phyloP scores from a whole-genome alignment of 2,888 invertebrate genomes.

The Pecten maximus region DNA sequence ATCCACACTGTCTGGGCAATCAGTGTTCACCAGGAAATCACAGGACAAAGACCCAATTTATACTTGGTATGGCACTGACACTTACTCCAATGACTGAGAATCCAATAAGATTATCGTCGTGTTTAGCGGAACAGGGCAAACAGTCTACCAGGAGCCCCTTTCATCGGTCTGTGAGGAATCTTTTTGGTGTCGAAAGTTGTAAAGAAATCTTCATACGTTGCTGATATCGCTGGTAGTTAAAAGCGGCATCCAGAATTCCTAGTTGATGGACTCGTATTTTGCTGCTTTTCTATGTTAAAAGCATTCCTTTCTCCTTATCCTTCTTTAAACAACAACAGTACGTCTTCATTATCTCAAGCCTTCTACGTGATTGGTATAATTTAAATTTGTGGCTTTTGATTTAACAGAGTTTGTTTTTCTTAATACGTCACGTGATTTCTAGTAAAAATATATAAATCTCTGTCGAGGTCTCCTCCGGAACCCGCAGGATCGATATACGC shows the following conservation, averaged over 20 bases:
- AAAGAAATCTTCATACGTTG: background rate
- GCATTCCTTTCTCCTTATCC: background rate
- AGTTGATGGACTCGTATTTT: background rate
- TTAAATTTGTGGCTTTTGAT: background rate
- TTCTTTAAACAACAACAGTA: background rate
- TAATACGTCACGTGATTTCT: conserved; percentile 28
- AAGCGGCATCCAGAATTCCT: background rate
- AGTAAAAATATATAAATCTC: background rate
- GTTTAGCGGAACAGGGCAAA: background rate
- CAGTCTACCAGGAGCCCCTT: background rate
- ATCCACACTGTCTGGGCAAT: background rate
- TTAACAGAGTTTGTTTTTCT: background rate
- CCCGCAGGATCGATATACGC: background rate
- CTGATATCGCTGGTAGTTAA: background rate
- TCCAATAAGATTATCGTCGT: background rate
- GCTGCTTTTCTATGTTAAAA: background rate
- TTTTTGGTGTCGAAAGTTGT: background rate
- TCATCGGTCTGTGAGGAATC: background rate
- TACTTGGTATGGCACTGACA: background rate
- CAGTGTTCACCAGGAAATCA: background rate
- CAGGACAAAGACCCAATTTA: conserved; percentile 15
- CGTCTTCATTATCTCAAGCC: background rate
- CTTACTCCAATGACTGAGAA: background rate
- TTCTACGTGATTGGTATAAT: background rate
- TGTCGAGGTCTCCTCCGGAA: background rate